phyloP scores from a whole-genome alignment of 30 jellyfish, hydroid and myxozoan species.

The Turritopsis dohrnii region DNA sequence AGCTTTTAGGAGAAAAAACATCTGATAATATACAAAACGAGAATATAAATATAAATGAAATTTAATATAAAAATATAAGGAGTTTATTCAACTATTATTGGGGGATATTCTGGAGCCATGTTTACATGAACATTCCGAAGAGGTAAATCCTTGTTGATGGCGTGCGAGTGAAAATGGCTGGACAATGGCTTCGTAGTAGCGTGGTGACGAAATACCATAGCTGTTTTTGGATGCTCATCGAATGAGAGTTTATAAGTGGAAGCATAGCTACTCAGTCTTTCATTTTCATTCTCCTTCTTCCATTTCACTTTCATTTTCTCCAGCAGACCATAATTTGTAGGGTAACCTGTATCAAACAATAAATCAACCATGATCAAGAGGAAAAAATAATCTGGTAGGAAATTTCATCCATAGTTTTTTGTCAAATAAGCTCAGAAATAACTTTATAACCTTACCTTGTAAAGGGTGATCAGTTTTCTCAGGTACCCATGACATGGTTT shows the following conservation, averaged over 20 bases:
- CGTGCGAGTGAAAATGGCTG: constrained; percentile 72
- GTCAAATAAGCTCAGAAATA: neutral
- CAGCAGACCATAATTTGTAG: constrained; percentile 87
- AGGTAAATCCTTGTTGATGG: constrained; percentile 56
- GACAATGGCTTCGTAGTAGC: constrained; percentile 74
- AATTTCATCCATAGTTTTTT: neutral
- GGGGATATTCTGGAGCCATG: constrained; percentile 82
- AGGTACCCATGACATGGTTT: constrained; percentile 80
- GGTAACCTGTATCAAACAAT: no score
- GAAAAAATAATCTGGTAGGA: neutral
- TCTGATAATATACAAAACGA: neutral
- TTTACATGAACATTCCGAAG: constrained; percentile 57
- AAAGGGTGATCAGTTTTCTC: constrained; percentile 85
- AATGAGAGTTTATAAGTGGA: constrained; percentile 69
- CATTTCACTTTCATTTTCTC: constrained; percentile 42
- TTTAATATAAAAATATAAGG: neutral
- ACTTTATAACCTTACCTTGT: constrained; percentile 40
- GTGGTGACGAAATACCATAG: constrained; percentile 50
- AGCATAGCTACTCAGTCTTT: constrained; percentile 21
- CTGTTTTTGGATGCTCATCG: constrained; percentile 41
- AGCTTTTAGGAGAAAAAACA: neutral
- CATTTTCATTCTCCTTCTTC: constrained; percentile 9
- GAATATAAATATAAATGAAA: neutral
- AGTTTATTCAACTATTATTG: constrained; percentile 21
- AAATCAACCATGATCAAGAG: no score